Evolutionary conservation across 2,797 vertebrate genomes (phyloP).

Genomic region (Pyrocephalus nanus): DNA sequence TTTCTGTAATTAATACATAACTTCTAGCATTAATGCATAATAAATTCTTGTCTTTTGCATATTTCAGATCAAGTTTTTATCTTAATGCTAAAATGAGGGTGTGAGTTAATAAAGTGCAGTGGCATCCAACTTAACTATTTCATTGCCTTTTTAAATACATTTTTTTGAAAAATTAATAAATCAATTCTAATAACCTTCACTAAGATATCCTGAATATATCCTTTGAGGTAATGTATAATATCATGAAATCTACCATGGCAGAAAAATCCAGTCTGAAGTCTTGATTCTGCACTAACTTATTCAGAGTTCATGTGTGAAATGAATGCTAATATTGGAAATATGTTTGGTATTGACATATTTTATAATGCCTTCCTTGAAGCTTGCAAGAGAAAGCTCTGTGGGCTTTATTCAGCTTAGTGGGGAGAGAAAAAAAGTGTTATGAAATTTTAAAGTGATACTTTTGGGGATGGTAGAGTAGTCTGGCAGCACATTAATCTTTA

Average conservation of each 20-base stretch:
- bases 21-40: not conserved
- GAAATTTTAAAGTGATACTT: conserved; percentile 43
- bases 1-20: conserved; percentile 20
- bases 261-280: not conserved
- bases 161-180: not conserved
- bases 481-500: conserved; percentile 45
- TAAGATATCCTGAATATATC: not conserved
- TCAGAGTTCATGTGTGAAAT: not conserved
- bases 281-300: not conserved
- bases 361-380: not conserved
- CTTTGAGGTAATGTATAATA: not conserved
- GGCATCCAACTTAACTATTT: not conserved
- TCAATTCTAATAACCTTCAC: not conserved
- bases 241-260: not conserved
- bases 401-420: conserved; percentile 1
- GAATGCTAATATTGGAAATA: conserved; percentile 17
- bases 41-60: not conserved
- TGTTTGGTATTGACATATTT: not conserved
- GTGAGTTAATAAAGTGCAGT: not conserved
- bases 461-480: not conserved
- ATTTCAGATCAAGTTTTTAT: conserved; percentile 2
- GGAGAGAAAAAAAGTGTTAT: not conserved
- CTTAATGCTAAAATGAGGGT: not conserved
- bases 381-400: not conserved
- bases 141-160: not conserved